These are phyloP conservation scores for Orthosia gothica DNA, from an alignment of 2,888 invertebrate species.

Conservation along the genomic window DNA sequence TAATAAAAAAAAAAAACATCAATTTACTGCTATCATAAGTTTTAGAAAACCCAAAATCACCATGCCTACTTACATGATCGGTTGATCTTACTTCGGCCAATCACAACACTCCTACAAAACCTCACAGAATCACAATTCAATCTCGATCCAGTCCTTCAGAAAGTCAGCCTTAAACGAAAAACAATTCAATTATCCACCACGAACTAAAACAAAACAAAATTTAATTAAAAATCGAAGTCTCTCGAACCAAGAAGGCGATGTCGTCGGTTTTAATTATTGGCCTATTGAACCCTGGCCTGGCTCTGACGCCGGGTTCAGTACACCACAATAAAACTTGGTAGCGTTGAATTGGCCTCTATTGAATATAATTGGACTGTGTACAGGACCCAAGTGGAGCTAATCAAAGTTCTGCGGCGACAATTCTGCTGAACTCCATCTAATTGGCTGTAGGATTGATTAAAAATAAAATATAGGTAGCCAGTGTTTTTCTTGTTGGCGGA, in stretches of 20 bases:
- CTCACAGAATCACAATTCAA: not conserved
- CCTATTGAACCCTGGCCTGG: slow-evolving; percentile 84
- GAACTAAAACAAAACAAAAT: slow-evolving; percentile 82
- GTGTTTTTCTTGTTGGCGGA: slow-evolving; percentile 54
- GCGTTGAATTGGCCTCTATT: slow-evolving; percentile 87
- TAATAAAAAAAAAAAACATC: too few relatives aligned
- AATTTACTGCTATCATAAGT: not conserved
- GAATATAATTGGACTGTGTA: slow-evolving; percentile 88
- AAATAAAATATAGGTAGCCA: slow-evolving; percentile 69
- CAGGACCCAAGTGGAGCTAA: slow-evolving; percentile 80
- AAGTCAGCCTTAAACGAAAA: slow-evolving; percentile 31
- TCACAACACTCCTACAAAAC: not conserved
- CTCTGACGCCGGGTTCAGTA: slow-evolving; percentile 83
- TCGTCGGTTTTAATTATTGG: slow-evolving; percentile 89
- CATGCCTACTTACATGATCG: not conserved
- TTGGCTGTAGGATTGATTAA: slow-evolving; percentile 83
- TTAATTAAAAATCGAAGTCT: slow-evolving; percentile 86
- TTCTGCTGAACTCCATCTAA: slow-evolving; percentile 79
- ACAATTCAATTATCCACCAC: slow-evolving; percentile 65
- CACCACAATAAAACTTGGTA: slow-evolving; percentile 86
- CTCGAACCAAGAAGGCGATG: slow-evolving; percentile 79
- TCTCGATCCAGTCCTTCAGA: slow-evolving; percentile 24
- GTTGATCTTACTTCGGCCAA: too few relatives aligned
- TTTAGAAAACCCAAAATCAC: not conserved
- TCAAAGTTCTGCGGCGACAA: slow-evolving; percentile 88